Base-by-base conservation (phyloP, 2,113 vertebrate genomes). In the Vulpes vulpes region DNA sequence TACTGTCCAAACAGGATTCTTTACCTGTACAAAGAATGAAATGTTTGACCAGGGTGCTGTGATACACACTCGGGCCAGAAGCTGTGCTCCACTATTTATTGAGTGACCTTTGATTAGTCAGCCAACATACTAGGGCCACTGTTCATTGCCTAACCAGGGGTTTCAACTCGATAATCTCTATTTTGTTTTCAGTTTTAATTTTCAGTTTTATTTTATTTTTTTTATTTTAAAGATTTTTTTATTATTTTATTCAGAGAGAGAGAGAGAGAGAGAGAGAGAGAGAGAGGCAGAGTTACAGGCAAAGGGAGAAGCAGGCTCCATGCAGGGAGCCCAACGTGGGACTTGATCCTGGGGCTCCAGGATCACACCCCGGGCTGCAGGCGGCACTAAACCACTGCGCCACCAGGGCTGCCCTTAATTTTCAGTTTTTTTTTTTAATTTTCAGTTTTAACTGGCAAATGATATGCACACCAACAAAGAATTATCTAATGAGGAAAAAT, bases 161-260 rank as follows among this genome's bases (percentile, higher is more conserved):
- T 95, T 69, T 92, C 49, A 53, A 55, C 32, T 73, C 1, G 0
- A 22, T 53, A 38, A 43, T 81, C 51, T 91, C 30, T 85, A 35
- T 76, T 91, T 91, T 76, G 57, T 81, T 89, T 86, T 92, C 60
- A 62, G 23, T 82, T 95, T 96, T 92, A 93, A 92, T 51, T 94
- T 95, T 88, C 96, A 73, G 43, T 43, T 43, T 43, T 43, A 43
- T 43, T 43, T 43, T 43, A 43, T 43, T 43, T 8, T 43, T 43
- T 43, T 43, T 43, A 43, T 43, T 43, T 8, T 43, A 5, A 43
- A 43, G 5, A 8, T 43, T 43, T 43, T 43, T 43, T 1, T 7
- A 43, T 43, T 43, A 43, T 43, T 43, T 43, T 43, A 43, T 43
- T 43, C 43, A 43, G 43, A 43, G 43, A 43, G 43, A 43, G 43